Conservation (phyloP, 2,797 vertebrate species). For the Myotis findleyi region DNA sequence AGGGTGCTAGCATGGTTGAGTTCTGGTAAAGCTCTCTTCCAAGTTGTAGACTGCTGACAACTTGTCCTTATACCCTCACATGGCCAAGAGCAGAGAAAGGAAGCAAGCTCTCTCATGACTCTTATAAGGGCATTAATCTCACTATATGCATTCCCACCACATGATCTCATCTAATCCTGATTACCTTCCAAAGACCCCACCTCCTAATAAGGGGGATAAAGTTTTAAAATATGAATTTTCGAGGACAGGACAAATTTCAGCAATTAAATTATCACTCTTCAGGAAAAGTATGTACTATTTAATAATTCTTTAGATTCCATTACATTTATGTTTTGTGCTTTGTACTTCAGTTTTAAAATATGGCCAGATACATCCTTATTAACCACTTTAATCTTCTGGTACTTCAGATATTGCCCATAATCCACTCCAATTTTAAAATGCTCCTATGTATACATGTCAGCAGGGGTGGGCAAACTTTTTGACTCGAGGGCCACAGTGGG, state of each 20-base stretch:
- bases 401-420: neutral
- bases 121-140: neutral
- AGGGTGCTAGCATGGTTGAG: neutral
- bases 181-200: neutral
- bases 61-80: neutral
- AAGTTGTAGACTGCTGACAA: neutral
- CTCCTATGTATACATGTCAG: neutral
- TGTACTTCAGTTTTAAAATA: constrained; percentile 10
- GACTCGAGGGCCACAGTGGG: too few relatives aligned
- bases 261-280: constrained; percentile 39
- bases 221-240: neutral
- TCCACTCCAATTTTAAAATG: constrained; percentile 28
- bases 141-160: neutral
- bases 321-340: neutral
- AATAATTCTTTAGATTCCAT: neutral
- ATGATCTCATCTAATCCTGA: neutral
- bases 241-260: neutral
- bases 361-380: neutral
- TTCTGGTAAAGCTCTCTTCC: neutral
- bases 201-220: neutral
- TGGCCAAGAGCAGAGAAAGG: neutral
- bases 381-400: neutral
- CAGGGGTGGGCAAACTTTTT: too few relatives aligned
- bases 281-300: constrained; percentile 5
- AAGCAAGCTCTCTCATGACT: neutral